Evolutionary conservation across 2,888 invertebrate genomes (phyloP).

Genomic region (Brenthis hecate): DNA sequence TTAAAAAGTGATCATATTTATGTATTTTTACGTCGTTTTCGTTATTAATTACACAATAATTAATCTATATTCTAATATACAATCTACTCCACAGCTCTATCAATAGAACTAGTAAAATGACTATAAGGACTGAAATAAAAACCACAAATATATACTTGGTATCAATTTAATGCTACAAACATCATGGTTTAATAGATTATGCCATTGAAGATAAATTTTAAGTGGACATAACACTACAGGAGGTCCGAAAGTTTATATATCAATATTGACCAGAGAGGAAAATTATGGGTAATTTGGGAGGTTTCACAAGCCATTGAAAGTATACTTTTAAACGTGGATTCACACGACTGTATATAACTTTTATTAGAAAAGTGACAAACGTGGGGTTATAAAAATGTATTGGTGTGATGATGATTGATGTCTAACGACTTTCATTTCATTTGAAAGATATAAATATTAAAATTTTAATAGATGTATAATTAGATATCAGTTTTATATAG

Average conservation of each 20-base stretch:
- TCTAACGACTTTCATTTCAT: slow-evolving; percentile 3
- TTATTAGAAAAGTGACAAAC: slow-evolving; percentile 1
- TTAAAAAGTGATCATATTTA: too few species aligned
- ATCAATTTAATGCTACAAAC: slow-evolving; percentile 56
- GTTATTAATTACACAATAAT: too few species aligned
- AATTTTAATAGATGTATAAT: too few species aligned
- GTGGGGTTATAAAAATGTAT: slow-evolving; percentile 2
- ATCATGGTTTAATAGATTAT: slow-evolving; percentile 54
- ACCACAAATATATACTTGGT: slow-evolving; percentile 14
- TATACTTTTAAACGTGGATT: slow-evolving; percentile 6
- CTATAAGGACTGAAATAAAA: slow-evolving; percentile 10
- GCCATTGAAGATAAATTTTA: slow-evolving; percentile 48
- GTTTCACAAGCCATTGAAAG: slow-evolving; percentile 57
- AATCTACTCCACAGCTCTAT: background rate
- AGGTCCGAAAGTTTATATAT: slow-evolving; percentile 52
- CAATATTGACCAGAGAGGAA: slow-evolving; percentile 56
- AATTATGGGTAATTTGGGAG: slow-evolving; percentile 57
- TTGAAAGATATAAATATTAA: background rate
- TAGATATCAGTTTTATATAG: too few species aligned
- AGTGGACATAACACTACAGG: slow-evolving; percentile 61
- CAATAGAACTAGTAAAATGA: background rate
- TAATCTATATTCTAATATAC: background rate
- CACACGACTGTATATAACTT: slow-evolving; percentile 10
- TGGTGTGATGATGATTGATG: slow-evolving; percentile 11
- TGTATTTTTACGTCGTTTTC: too few species aligned